Evolutionary conservation across 2,888 invertebrate genomes (phyloP).

Genomic region (Nebria salina): DNA sequence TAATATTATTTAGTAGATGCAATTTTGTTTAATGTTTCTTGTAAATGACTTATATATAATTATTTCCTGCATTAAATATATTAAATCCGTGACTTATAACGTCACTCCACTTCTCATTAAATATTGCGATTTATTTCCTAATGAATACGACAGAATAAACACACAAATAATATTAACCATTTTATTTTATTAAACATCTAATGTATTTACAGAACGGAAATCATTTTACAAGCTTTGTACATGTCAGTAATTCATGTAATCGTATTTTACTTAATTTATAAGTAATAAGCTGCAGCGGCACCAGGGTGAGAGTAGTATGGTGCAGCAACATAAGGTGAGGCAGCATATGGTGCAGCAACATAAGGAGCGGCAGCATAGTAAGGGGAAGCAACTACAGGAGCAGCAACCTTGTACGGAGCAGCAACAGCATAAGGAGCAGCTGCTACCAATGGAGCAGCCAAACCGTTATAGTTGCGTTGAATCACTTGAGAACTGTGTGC

Average conservation of each 20-base stretch:
- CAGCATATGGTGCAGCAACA: slow-evolving; percentile 27
- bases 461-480: slow-evolving; percentile 70
- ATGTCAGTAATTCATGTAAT: neutral
- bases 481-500: slow-evolving; percentile 73
- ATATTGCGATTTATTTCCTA: no score
- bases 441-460: slow-evolving; percentile 61
- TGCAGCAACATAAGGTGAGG: slow-evolving; percentile 48
- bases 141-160: neutral
- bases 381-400: slow-evolving; percentile 56
- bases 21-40: no score
- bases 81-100: no score
- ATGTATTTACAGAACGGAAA: neutral
- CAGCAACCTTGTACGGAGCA: slow-evolving; percentile 52
- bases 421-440: slow-evolving; percentile 49
- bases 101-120: no score
- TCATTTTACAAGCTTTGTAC: slow-evolving; percentile 1
- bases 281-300: slow-evolving; percentile 37
- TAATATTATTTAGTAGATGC: no score
- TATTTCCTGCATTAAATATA: no score
- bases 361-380: slow-evolving; percentile 53
- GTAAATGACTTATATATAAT: no score
- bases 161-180: neutral
- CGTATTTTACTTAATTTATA: slow-evolving; percentile 14
- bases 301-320: slow-evolving; percentile 19
- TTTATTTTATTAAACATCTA: neutral